Evolutionary conservation across 2,797 vertebrate species (phyloP).

Genomic region (Gymnodraco acuticeps): DNA sequence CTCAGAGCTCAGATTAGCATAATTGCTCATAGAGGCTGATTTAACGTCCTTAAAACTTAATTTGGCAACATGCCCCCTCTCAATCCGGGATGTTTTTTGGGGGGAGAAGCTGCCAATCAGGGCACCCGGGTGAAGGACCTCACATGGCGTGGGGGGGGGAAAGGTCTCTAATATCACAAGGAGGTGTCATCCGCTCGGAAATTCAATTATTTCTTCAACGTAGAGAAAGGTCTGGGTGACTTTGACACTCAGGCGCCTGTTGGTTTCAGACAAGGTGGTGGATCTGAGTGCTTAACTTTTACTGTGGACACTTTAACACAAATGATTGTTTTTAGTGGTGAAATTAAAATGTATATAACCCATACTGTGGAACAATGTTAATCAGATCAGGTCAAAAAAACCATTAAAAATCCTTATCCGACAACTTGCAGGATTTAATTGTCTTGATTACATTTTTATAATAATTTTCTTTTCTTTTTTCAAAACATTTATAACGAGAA

Average conservation of each 20-base stretch:
- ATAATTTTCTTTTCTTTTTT: too few relatives aligned
- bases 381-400: too few relatives aligned
- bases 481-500: too few relatives aligned
- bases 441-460: too few relatives aligned
- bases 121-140: constrained; percentile 15
- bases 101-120: constrained; percentile 19
- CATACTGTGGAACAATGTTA: too few relatives aligned
- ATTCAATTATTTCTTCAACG: constrained; percentile 53
- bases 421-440: too few relatives aligned
- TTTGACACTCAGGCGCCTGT: constrained; percentile 31
- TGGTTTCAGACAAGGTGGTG: constrained; percentile 15
- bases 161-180: constrained; percentile 43
- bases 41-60: constrained; percentile 74
- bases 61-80: constrained; percentile 65
- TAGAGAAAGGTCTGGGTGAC: constrained; percentile 48
- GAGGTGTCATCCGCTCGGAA: constrained; percentile 44
- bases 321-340: constrained; percentile 1
- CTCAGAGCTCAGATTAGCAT: constrained; percentile 74
- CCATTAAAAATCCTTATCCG: too few relatives aligned
- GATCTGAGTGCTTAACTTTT: constrained; percentile 18
- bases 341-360: too few relatives aligned
- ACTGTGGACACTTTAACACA: not conserved
- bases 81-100: constrained; percentile 24
- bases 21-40: constrained; percentile 77
- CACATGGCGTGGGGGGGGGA: constrained; percentile 15